Evolutionary conservation across 1,140 invertebrate genomes (phyloP), one percentile per base, ranked within the genome.

Genomic region (Riptortus pedestris): DNA sequence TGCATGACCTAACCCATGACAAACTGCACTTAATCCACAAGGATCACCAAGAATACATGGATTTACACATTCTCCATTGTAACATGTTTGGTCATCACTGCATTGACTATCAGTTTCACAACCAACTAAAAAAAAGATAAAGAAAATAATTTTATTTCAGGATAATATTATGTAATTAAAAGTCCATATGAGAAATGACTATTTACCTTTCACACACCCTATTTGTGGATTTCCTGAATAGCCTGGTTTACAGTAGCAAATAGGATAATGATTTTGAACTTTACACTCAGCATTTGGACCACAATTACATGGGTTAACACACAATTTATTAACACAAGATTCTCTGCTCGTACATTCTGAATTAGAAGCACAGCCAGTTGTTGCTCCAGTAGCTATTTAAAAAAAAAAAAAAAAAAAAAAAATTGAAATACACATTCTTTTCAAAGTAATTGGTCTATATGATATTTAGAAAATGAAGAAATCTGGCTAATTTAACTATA

Each of bases 21-120:
- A 93, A 73, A 90, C 84, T 0, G 89, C 90, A 68, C 87, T 90
- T 28, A 85, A 79, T 0, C 87, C 85, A 71, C 91, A 93, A 0
- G 86, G 85, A 72, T 88, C 84, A 63, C 82, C 81, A 3, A 91
- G 69, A 1, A 90, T 74, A 69, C 90, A 92, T 22, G 87, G 87
- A 73, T 83, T 88, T 4, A 90, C 75, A 67, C 88, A 91, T 69
- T 88, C 85, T 0, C 83, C 82, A 69, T 91, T 90, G 69, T 88
- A 84, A 68, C 91, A 94, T 61, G 85, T 85, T 68, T 90, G 84
- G 38, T 84, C 83, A 62, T 83, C 78, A 20, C 79, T 72, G 71
- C 91, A 94, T 72, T 93, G 88, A 60, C 81, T 82, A 71, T 92
- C 87, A 11, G 84, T 82, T 72, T 85, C 82, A 71, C 91, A 94